Evolutionary conservation across 2,888 invertebrate genomes (phyloP).

Genomic region (Ligdia adustata): DNA sequence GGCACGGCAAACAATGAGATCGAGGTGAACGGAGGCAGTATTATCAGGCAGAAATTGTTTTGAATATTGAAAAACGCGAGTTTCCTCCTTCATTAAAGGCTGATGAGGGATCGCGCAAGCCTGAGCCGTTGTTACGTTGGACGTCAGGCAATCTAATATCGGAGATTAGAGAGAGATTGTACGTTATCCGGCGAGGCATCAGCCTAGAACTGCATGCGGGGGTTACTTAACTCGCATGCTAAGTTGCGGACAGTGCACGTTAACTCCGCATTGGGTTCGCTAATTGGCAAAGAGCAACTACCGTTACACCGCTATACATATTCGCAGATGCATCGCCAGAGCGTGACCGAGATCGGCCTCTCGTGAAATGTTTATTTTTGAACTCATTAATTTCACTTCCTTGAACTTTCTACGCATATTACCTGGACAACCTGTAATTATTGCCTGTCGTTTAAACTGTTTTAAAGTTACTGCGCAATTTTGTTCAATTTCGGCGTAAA

Average conservation of each 20-base stretch:
- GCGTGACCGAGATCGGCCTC: constrained; percentile 47
- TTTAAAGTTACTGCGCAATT: constrained; percentile 11
- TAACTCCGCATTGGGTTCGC: constrained; percentile 30
- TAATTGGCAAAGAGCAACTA: constrained; percentile 48
- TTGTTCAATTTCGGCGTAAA: constrained; percentile 11
- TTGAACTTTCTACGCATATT: constrained; percentile 45
- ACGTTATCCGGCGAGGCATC: constrained; percentile 30
- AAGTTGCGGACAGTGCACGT: constrained; percentile 20
- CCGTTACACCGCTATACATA: constrained; percentile 48
- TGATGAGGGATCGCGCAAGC: constrained; percentile 16
- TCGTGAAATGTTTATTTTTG: constrained; percentile 48
- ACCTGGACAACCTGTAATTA: constrained; percentile 25
- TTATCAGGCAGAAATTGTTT: constrained; percentile 6
- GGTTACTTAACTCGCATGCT: constrained; percentile 34
- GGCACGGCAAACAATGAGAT: too few species aligned
- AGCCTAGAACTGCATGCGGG: constrained; percentile 28
- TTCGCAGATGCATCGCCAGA: constrained; percentile 38
- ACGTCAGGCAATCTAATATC: constrained; percentile 21
- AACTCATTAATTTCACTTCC: constrained; percentile 42
- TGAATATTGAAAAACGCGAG: constrained; percentile 10
- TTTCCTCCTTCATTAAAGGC: constrained; percentile 17
- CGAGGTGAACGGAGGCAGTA: background rate
- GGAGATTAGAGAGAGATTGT: constrained; percentile 20
- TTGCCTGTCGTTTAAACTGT: constrained; percentile 16
- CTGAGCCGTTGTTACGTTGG: constrained; percentile 28